Conservation (phyloP, 1,140 invertebrate species). For the Drosophila simulans region DNA sequence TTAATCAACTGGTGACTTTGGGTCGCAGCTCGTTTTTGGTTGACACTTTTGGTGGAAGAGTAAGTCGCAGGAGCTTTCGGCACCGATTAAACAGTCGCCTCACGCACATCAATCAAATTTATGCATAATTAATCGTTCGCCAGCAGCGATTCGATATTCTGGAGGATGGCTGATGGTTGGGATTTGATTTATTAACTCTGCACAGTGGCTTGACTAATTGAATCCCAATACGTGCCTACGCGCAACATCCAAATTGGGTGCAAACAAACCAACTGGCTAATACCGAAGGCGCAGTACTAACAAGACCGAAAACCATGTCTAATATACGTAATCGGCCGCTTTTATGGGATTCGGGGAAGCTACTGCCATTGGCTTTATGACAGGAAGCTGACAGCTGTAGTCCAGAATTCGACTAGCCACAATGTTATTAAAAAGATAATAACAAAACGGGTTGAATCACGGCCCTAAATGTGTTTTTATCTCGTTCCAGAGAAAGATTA, state of each 20-base stretch:
- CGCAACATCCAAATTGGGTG: conserved; percentile 25
- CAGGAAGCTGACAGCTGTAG: conserved; percentile 67
- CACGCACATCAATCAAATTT: conserved; percentile 80
- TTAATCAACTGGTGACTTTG: conserved; percentile 23
- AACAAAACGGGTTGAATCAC: conserved; percentile 31
- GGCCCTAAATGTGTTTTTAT: conserved; percentile 53
- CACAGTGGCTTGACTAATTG: conserved; percentile 56
- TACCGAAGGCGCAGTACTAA: conserved; percentile 5
- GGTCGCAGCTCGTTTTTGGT: conserved; percentile 14
- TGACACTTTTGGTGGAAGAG: conserved; percentile 27
- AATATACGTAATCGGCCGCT: conserved; percentile 37
- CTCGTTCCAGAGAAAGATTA: conserved; percentile 19
- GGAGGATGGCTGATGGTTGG: conserved; percentile 13
- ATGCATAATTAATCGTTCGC: conserved; percentile 72
- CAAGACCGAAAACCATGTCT: conserved; percentile 26
- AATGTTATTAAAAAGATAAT: conserved; percentile 75
- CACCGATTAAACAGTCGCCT: conserved; percentile 47
- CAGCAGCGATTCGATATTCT: conserved; percentile 13
- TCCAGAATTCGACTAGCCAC: conserved; percentile 24
- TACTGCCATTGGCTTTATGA: conserved; percentile 66
- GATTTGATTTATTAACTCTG: conserved; percentile 70
- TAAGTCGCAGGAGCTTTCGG: conserved; percentile 9
- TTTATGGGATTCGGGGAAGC: conserved; percentile 34
- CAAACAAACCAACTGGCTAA: conserved; percentile 27
- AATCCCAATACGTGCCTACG: conserved; percentile 65